These are phyloP conservation scores for Calycopis cecrops DNA, from an alignment of 1,140 invertebrate species.

Conservation along the genomic window DNA sequence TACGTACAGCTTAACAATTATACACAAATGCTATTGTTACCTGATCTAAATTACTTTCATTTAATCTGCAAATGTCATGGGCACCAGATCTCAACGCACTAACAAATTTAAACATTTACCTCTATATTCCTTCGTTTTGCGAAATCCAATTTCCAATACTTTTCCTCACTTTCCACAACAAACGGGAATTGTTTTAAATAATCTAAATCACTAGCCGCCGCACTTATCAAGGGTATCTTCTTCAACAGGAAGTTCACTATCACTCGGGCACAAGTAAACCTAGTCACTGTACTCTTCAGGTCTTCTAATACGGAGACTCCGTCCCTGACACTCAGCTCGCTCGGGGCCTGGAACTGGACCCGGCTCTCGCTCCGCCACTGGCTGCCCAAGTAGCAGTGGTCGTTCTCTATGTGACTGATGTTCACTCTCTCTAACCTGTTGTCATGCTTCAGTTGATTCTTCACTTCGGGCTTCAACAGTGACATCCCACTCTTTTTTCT, in stretches of 20 bases:
- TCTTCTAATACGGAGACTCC: conserved; percentile 30
- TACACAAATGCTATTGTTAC: no score
- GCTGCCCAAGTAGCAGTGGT: conserved; percentile 52
- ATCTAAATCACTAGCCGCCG: conserved; percentile 34
- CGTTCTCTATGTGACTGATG: conserved; percentile 55
- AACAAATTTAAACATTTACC: conserved; percentile 34
- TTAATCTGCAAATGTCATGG: no score
- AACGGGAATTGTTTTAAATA: conserved; percentile 56
- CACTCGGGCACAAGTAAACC: conserved; percentile 37
- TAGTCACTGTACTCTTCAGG: conserved; percentile 30
- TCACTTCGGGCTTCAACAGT: conserved; percentile 45
- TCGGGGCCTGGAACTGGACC: background rate
- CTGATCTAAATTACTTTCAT: no score
- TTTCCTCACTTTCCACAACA: conserved; percentile 52
- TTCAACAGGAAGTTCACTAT: conserved; percentile 53
- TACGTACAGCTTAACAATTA: no score
- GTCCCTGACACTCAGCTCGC: conserved; percentile 19
- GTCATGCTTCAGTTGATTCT: conserved; percentile 30
- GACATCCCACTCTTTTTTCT: conserved; percentile 42
- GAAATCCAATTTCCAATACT: conserved; percentile 61
- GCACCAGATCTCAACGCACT: background rate
- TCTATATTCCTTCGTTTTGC: conserved; percentile 69
- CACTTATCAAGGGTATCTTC: conserved; percentile 54
- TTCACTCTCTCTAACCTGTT: conserved; percentile 9
- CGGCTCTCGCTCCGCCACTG: conserved; percentile 18